A percentile compares a stretch with the other conserved stretches of the same genome.
phyloP scores from a whole-genome alignment of 2,113 vertebrate species.

The Apodemus sylvaticus region DNA sequence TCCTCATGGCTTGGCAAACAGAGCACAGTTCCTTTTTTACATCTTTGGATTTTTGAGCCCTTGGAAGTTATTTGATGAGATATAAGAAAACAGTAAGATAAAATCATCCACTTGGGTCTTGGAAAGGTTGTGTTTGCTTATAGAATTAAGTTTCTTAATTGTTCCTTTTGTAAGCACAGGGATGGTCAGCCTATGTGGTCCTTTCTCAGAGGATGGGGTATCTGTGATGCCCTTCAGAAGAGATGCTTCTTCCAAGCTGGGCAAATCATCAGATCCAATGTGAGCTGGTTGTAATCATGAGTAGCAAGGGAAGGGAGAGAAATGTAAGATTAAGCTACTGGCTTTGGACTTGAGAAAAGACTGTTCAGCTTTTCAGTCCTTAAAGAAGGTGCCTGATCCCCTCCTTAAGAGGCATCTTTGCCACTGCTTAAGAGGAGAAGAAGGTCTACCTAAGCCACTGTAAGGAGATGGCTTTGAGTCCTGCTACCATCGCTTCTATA shows the following conservation, averaged over 20 bases:
- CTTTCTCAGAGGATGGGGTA: fast-evolving
- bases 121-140: constrained; percentile 44
- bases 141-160: neutral
- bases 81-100: constrained; percentile 28
- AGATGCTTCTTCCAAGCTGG: neutral
- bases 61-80: constrained; percentile 28
- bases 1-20: constrained; percentile 14
- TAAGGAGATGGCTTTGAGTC: neutral
- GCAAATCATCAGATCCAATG: fast-evolving
- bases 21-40: neutral
- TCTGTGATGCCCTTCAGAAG: neutral
- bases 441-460: fast-evolving
- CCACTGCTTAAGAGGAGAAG: neutral
- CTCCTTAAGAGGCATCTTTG: neutral
- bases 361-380: neutral
- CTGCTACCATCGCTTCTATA: neutral
- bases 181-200: too few species aligned
- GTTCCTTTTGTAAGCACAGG: neutral
- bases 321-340: neutral
- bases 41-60: constrained; percentile 1
- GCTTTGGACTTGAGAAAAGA: neutral
- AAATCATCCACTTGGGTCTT: neutral
- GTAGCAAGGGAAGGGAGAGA: neutral
- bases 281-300: neutral
- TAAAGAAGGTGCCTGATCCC: neutral